phyloP scores from a whole-genome alignment of 1,140 invertebrate genomes.

The Philopotamus ludificatus region DNA sequence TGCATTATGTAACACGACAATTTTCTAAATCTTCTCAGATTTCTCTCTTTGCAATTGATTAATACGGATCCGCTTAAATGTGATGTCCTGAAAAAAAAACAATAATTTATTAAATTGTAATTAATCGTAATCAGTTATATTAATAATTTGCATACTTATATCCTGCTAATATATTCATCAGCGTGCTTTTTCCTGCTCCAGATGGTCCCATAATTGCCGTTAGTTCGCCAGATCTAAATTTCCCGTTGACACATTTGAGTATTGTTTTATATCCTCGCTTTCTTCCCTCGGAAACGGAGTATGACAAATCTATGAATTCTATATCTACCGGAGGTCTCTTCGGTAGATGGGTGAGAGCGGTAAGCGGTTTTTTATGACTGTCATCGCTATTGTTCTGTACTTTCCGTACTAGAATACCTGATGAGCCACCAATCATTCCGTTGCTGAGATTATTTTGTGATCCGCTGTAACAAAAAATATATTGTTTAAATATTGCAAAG shows the following conservation, averaged over 20 bases:
- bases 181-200: conserved; percentile 89
- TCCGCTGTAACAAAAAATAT: conserved; percentile 60
- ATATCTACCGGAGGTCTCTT: conserved; percentile 84
- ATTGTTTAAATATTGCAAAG: no score
- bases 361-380: conserved; percentile 57
- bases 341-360: conserved; percentile 73
- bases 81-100: conserved; percentile 62
- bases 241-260: conserved; percentile 81
- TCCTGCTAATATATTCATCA: conserved; percentile 87
- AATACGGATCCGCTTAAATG: conserved; percentile 74
- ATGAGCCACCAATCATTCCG: conserved; percentile 58
- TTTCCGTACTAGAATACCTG: conserved; percentile 62
- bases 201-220: conserved; percentile 94
- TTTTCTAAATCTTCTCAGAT: conserved; percentile 83
- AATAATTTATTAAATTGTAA: not conserved
- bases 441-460: conserved; percentile 72
- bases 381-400: conserved; percentile 66
- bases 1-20: conserved; percentile 97
- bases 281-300: conserved; percentile 80
- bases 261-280: conserved; percentile 78
- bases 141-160: conserved; percentile 79
- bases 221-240: conserved; percentile 74
- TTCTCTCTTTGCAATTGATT: conserved; percentile 83
- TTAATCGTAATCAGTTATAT: no score
- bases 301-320: conserved; percentile 80